Evolutionary conservation across 30 jellyfish, hydroid and myxozoan genomes (phyloP).

Genomic region (Catostylus mosaicus): DNA sequence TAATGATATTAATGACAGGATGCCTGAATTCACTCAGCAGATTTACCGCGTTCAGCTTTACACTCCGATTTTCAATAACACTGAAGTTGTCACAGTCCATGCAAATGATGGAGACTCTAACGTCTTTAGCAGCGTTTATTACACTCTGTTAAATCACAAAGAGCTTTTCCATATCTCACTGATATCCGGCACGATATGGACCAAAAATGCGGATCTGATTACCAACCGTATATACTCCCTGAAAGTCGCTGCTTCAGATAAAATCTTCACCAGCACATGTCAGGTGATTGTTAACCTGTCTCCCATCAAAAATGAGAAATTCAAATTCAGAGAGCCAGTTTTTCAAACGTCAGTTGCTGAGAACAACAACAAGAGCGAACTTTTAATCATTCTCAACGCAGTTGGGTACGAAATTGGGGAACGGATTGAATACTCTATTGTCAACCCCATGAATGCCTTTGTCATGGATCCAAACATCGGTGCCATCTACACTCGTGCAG

Average conservation of each 20-base stretch:
- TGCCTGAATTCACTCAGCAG: constrained; percentile 80
- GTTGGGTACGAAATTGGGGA: constrained; percentile 90
- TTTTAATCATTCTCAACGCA: constrained; percentile 58
- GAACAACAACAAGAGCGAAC: constrained; percentile 31
- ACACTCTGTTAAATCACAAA: constrained; percentile 53
- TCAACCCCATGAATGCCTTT: constrained; percentile 70
- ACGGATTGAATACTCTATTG: constrained; percentile 55
- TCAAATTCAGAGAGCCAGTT: constrained; percentile 58
- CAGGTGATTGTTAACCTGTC: constrained; percentile 47
- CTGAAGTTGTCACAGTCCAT: constrained; percentile 65
- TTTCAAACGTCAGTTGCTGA: constrained; percentile 68
- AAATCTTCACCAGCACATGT: constrained; percentile 71
- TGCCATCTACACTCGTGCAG: constrained; percentile 39
- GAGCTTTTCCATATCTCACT: constrained; percentile 60
- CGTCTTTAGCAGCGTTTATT: constrained; percentile 58
- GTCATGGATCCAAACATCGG: constrained; percentile 71
- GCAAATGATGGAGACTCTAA: constrained; percentile 89
- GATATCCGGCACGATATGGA: constrained; percentile 62
- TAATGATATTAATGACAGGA: constrained; percentile 79
- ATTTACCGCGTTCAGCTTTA: constrained; percentile 45
- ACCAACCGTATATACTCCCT: constrained; percentile 24
- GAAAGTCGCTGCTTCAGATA: constrained; percentile 84
- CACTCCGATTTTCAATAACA: constrained; percentile 75
- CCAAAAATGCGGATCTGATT: constrained; percentile 50
- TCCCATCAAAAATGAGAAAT: constrained; percentile 21